Evolutionary conservation across 2,888 invertebrate species (phyloP), one percentile per base, ranked within the genome.

Genomic region (Luperina nickerlii): DNA sequence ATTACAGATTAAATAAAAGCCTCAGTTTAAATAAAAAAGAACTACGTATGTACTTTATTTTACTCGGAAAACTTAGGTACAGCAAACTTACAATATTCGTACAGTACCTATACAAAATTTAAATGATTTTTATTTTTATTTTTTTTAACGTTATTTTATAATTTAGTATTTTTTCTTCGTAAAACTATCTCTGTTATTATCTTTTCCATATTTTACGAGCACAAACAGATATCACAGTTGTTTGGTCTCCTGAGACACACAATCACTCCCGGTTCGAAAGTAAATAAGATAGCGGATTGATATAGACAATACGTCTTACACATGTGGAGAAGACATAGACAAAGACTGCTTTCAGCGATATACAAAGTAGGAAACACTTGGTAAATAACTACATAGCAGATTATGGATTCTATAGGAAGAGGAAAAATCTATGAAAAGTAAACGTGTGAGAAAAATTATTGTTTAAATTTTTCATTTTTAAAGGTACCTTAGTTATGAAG

Each of bases 211-310:
- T 74, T 76, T 78, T 62, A 75, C 24, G 76, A 70, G 42, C 42
- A 78, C 77, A 78, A 68, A 78, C 57, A 81, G 71, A 65, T 72
- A 71, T 74, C 73, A 68, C 65, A 72, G 69, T 78, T 81, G 72
- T 85, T 81, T 73, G 68, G 45, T 54, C 83, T 72, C 74, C 15
- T n/a, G 80, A 78, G 81, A 66, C 71, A 65, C 38, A 85, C 68
- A 83, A 83, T 83, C 81, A 77, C 75, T 82, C 67, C 62, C 66
- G 20, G 45, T 70, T 62, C 45, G 66, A 79, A 78, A 81, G 74
- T 83, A 80, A 87, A 81, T 81, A 87, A 66, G 70, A 70, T 48
- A 75, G n/a, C 73, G 76, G 76, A 85, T 83, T 82, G 78, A 81
- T 76, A 76, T 63, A 76, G 75, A 83, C 80, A 78, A 83, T 77